Evolutionary conservation across 2,797 vertebrate genomes (phyloP).

Genomic region (Enteromius viviparus): DNA sequence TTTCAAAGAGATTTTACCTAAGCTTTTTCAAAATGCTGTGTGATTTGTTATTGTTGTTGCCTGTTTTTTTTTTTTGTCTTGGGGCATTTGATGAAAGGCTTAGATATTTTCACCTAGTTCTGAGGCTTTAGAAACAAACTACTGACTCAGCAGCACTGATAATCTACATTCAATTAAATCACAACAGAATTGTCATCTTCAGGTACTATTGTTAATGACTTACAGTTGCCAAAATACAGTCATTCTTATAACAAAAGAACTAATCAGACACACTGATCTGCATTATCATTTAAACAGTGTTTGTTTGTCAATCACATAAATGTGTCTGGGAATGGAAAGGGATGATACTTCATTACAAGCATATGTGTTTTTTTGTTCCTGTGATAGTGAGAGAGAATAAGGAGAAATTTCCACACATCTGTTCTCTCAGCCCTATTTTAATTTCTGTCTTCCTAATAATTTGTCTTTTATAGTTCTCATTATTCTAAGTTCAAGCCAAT

Average conservation of each 20-base stretch:
- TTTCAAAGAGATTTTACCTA: constrained; percentile 9
- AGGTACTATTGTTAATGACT: not conserved
- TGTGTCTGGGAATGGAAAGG: not conserved
- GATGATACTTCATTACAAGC: not conserved
- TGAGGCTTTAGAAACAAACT: not conserved
- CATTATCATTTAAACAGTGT: not conserved
- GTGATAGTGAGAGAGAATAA: not conserved
- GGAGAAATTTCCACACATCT: constrained; percentile 20
- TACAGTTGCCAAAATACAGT: not conserved
- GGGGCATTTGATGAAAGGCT: not conserved
- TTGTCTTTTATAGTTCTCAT: not conserved
- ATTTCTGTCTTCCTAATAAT: not conserved
- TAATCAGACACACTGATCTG: not conserved
- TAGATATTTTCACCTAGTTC: not conserved
- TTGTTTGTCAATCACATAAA: not conserved
- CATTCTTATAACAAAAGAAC: not conserved
- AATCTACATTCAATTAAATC: constrained; percentile 11
- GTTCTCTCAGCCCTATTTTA: not conserved
- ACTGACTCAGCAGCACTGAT: not conserved
- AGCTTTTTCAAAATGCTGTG: constrained; percentile 16
- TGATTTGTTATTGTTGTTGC: not conserved
- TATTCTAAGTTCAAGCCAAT: not conserved
- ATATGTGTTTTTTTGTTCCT: not conserved
- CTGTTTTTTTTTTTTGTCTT: not conserved
- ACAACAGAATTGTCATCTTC: not conserved